Evolutionary conservation across 2,113 vertebrate genomes (phyloP), one percentile per base, ranked within the genome.

Genomic region (Megaceryle torquata): DNA sequence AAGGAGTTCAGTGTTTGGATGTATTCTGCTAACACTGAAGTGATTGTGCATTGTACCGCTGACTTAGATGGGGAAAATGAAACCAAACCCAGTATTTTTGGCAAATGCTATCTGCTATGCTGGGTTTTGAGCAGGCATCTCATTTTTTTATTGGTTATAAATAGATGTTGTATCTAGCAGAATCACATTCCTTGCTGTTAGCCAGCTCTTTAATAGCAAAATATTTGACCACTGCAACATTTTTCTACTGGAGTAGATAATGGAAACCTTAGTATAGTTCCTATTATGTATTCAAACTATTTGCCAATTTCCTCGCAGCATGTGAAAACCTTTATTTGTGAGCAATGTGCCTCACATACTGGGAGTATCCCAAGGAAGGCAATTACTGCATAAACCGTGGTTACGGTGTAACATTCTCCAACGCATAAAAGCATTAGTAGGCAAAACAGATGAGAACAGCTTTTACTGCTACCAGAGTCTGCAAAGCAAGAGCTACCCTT

Each of bases 231-330:
- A 84, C 72, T 93, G 80, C 77, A 91, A 93, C 29, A 86, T 86
- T 94, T 68, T 95, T 95, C 76, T 95, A 54, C 61, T 65, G 69
- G 69, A 92, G 61, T 7, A 79, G 94, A 56, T 95, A 94, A 95
- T 94, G 80, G 83, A 94, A 96, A 95, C 57, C 65, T 92, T 69
- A 89, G 89, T 87, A 72, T 54, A 89, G 91, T 61, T 91, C 54
- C 80, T 68, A 87, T 92, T 91, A 95, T 85, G 50, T 79, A 94
- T 95, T 95, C 92, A 78, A 96, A 96, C 43, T n/a, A 56, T 88
- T 90, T 94, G 95, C 93, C 95, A 88, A 69, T 75, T 95, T 95
- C 68, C 72, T 92, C 86, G 75, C 86, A 90, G 90, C 90, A 88
- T 91, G 88, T 76, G 82, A 81, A 88, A 94, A 75, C 76, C 76